Evolutionary conservation across 2,113 vertebrate species (phyloP).

Genomic region (Telmatochromis sp.): DNA sequence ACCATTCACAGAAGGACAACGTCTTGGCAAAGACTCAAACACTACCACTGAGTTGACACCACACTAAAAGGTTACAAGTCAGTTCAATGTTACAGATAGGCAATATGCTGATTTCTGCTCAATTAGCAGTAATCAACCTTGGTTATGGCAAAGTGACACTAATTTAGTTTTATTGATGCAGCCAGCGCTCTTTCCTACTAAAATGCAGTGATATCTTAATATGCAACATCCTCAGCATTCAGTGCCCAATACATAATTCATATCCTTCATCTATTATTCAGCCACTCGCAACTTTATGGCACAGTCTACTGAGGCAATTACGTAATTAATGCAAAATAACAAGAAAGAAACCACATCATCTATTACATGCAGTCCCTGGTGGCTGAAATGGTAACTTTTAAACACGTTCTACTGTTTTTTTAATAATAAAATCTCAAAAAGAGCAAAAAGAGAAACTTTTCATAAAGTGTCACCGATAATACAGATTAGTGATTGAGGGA

Average conservation of each 20-base stretch:
- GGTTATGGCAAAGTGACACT: not conserved
- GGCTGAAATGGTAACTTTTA: not conserved
- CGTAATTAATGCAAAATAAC: constrained; percentile 6
- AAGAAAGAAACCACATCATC: not conserved
- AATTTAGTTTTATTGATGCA: not conserved
- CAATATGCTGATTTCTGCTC: not conserved
- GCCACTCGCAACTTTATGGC: not conserved
- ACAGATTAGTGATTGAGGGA: not conserved
- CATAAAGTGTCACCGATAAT: not conserved
- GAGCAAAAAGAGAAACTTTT: not conserved
- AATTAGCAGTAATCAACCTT: not conserved
- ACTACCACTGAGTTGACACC: not conserved
- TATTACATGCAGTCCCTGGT: not conserved
- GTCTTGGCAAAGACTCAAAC: constrained; percentile 3
- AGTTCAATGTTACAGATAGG: not conserved
- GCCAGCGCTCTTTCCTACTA: not conserved
- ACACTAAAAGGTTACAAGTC: not conserved
- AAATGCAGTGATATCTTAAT: not conserved
- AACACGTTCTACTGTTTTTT: not conserved
- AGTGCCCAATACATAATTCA: constrained; percentile 29
- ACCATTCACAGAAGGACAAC: not conserved
- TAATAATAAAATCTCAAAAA: not conserved
- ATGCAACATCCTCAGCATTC: not conserved
- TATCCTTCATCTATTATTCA: constrained; percentile 36
- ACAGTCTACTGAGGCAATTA: not conserved